Evolutionary conservation across 2,888 invertebrate species (phyloP).

Genomic region (Drosophila conformis): DNA sequence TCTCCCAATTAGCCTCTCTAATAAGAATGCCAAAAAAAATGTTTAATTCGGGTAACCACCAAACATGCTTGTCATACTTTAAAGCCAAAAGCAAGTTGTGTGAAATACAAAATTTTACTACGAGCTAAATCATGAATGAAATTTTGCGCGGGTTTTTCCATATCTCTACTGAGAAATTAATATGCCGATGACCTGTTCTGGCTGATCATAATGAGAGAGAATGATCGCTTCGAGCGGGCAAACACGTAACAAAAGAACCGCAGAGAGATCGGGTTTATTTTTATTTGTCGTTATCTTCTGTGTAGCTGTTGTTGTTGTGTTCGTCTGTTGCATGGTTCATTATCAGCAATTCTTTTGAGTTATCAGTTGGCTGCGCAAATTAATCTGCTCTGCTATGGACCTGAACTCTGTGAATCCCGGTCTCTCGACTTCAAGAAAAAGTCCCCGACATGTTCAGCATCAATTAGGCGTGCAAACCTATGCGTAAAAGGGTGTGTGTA

Average conservation of each 20-base stretch:
- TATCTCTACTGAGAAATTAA: conserved; percentile 6
- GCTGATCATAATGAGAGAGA: not conserved
- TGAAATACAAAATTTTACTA: too few species aligned
- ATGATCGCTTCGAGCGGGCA: not conserved
- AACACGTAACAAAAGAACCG: too few species aligned
- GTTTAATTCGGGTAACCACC: too few species aligned
- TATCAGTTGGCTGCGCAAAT: conserved; percentile 26
- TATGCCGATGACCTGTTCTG: conserved; percentile 21
- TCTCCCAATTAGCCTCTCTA: too few species aligned
- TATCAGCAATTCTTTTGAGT: conserved; percentile 21
- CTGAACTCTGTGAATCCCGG: conserved; percentile 39
- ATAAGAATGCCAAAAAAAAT: too few species aligned
- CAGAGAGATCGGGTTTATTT: conserved; percentile 3
- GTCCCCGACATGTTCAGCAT: conserved; percentile 26
- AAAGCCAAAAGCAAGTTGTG: too few species aligned
- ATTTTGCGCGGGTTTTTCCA: too few species aligned
- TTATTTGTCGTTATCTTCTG: not conserved
- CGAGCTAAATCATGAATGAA: too few species aligned
- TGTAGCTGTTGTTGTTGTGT: conserved; percentile 6
- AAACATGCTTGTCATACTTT: too few species aligned
- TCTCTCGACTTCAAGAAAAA: conserved; percentile 9
- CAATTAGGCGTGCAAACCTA: conserved; percentile 4
- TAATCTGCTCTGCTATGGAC: conserved; percentile 5
- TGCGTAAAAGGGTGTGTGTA: conserved; percentile 8
- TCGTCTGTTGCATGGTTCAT: conserved; percentile 10